A percentile compares a stretch with the other conserved stretches of the same genome.
Conservation (phyloP, 1,140 invertebrate species). For the Lordiphosa mommai region DNA sequence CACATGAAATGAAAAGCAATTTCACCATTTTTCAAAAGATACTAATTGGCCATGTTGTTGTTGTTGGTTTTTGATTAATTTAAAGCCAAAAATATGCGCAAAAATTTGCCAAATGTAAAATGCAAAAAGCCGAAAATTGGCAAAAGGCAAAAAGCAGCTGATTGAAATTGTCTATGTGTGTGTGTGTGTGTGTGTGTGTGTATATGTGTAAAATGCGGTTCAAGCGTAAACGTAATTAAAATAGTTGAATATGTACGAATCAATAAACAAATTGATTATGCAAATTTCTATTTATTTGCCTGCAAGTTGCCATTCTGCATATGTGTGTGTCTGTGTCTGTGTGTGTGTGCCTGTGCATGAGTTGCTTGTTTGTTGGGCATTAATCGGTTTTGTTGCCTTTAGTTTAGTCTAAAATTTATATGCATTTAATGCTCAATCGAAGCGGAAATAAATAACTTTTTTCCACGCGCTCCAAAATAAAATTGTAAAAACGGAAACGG, state of each 20-base stretch:
- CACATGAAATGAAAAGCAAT: neutral
- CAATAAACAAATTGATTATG: conserved; percentile 76
- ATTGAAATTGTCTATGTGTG: neutral
- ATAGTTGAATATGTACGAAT: conserved; percentile 65
- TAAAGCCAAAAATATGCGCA: conserved; percentile 31
- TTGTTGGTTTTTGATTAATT: conserved; percentile 41
- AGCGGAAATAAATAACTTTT: conserved; percentile 62
- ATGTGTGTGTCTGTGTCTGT: conserved; percentile 9
- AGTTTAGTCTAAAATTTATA: conserved; percentile 66
- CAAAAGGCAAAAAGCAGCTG: neutral
- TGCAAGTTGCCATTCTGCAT: conserved; percentile 25
- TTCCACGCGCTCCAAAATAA: neutral
- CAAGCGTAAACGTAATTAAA: conserved; percentile 62
- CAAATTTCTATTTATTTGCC: conserved; percentile 73
- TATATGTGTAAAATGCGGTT: conserved; percentile 20
- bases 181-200: conserved; percentile 1
- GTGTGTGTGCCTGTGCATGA: conserved; percentile 28
- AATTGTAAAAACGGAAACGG: conserved; percentile 53
- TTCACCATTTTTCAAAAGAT: conserved; percentile 15
- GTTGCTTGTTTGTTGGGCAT: conserved; percentile 64
- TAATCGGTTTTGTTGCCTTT: conserved; percentile 70
- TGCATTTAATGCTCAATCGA: conserved; percentile 67
- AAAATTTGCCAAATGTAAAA: conserved; percentile 45
- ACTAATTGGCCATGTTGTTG: conserved; percentile 29
- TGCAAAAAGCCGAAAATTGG: neutral